Evolutionary conservation across 2,113 vertebrate genomes (phyloP), one percentile per base, ranked within the genome.

Genomic region (Cinclus cinclus): DNA sequence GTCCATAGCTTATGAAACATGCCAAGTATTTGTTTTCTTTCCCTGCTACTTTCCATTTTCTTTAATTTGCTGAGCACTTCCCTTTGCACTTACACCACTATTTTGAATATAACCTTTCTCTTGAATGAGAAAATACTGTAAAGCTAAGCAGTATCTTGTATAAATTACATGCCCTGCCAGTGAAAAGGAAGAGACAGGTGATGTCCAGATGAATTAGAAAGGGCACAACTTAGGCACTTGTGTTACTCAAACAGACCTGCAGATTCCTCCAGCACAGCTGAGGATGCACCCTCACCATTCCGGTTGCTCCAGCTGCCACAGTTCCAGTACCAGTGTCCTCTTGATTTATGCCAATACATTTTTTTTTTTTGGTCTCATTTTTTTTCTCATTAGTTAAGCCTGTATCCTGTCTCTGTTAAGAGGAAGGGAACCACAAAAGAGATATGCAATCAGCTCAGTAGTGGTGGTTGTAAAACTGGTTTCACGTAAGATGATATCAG

Each of bases 101-200:
- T 94, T 94, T 94, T 93, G 77, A 96, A 96, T 94, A 90, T 94
- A 89, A 90, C 90, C 94, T 95, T 96, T 74, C 56, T 69, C 73
- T 81, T 80, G 75, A 96, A 88, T 82, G 53, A 96, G 64, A 93
- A 91, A 96, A 95, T 95, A 94, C 71, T 94, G 95, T 93, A 79
- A 64, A 81, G 92, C 73, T 96, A 95, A 94, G 95, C 93, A 95
- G 41, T 96, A 94, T 93, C 83, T 88, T 81, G 96, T 94, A 97
- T 96, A 96, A 96, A 95, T 95, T 95, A 95, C 63, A 74, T 0
- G 21, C 19, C 56, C 47, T 71, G 87, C 44, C 77, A 91, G 42
- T 79, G 84, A 85, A 93, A 86, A 92, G 13, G 41, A 88, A 88
- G 39, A 96, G 95, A 93, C 82, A 91, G 67, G 10, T 78, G 68